Base-by-base conservation (phyloP, 2,113 vertebrate genomes). In the Rallus limicola region DNA sequence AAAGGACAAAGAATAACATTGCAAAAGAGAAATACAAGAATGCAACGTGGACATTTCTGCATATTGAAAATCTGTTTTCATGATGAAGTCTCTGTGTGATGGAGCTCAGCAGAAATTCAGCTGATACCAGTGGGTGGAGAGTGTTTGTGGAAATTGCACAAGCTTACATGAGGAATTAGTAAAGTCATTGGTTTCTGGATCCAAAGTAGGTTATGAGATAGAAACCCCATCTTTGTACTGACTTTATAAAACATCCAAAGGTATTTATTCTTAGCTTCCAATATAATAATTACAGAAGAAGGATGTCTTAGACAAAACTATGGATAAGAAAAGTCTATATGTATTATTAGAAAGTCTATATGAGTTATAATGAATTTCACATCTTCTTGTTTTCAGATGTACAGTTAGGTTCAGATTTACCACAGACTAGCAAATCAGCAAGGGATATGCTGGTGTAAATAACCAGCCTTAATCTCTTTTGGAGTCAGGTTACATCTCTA, bases 401-500 rank as follows among this genome's bases (percentile, higher is more conserved):
- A 60, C 21, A n/a, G 9, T 86, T 67, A 29, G 10, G 59, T 86
- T 88, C 72, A 67, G 64, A 83, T 86, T 83, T 67, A 81, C 71
- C 60, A 67, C 31, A 70, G 64, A 29, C 15, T 38, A 81, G 42
- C 34, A 55, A 84, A 4, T 60, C 72, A 84, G 36, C 38, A 17
- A 46, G 48, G 18, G 29, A 70, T 84, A 64, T 19, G 15, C 56
- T 83, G 29, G 77, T 95, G 80, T 93, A 82, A 92, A 79, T 89
- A 92, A 86, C 56, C 60, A 62, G 52, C 74, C 58, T 92, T 93
- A 91, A 89, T 92, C 38, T 76, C 72, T 89, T 91, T 16, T 48
- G 64, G 92, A 89, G 86, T 89, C 53, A 75, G 40, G 38, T 68
- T 82, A 79, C 62, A 75, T 48, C 65, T 71, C 14, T 70, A 84